Evolutionary conservation across 2,888 invertebrate species (phyloP).

Genomic region (Hololepta plana): DNA sequence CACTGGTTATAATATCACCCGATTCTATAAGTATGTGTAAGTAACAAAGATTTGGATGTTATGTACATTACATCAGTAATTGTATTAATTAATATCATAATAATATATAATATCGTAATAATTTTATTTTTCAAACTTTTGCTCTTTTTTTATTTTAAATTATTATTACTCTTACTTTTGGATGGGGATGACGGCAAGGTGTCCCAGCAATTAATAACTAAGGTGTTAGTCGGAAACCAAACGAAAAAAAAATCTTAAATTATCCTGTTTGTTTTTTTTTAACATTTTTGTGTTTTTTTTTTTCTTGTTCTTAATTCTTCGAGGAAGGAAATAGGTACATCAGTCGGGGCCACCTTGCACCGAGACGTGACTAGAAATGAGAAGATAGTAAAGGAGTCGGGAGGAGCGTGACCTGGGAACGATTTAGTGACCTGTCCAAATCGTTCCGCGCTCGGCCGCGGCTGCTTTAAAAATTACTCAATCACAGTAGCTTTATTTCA

Average conservation of each 20-base stretch:
- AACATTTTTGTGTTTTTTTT: neutral
- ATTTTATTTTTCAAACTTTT: too few relatives aligned
- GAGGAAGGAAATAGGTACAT: conserved; percentile 22
- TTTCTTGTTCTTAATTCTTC: conserved; percentile 6
- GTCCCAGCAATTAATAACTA: too few relatives aligned
- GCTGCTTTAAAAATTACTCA: conserved; percentile 23
- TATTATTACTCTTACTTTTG: too few relatives aligned
- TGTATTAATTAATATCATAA: too few relatives aligned
- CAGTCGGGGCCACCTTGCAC: conserved; percentile 25
- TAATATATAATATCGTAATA: too few relatives aligned
- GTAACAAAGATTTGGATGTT: conserved; percentile 25
- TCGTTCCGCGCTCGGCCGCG: conserved; percentile 16
- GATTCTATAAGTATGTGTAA: conserved; percentile 29
- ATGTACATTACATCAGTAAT: conserved; percentile 14
- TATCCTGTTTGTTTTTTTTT: conserved; percentile 1
- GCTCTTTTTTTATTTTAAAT: too few relatives aligned
- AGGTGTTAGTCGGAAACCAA: too few relatives aligned
- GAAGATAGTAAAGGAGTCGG: conserved; percentile 19
- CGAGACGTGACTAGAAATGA: conserved; percentile 22
- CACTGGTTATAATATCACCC: conserved; percentile 32
- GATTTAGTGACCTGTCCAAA: conserved; percentile 17
- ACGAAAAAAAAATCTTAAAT: neutral
- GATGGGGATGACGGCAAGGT: conserved; percentile 12
- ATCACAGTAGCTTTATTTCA: conserved; percentile 24
- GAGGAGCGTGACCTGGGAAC: conserved; percentile 21